Base-by-base conservation (phyloP, 2,888 invertebrate genomes). In the Drosophila leonis region DNA sequence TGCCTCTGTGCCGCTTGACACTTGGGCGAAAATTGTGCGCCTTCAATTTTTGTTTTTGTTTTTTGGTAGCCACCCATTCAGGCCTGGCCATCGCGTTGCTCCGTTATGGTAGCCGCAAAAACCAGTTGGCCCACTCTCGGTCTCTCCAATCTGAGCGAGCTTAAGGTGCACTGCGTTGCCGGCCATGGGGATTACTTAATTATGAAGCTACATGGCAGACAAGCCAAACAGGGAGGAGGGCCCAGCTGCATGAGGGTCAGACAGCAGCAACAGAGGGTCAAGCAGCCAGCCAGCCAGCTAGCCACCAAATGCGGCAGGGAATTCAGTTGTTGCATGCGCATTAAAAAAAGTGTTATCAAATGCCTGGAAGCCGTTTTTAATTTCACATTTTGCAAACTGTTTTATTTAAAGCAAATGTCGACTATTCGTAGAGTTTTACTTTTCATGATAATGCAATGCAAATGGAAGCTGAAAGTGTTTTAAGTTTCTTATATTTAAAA, bases 161-260 rank as follows among this genome's bases (percentile, higher is more conserved):
- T 84, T 80, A 75, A 86, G 80, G 82, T 82, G 84, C 80, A 71
- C 56, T 67, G 81, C 83, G 70, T 75, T 78, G 75, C 67, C 67
- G 63, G 61, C 79, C 61, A 57, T 49, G 78, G 79, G 82, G 87
- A 87, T 86, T 86, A 86, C 86, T 86, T 87, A 86, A 86, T 86
- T 86, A 87, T 87, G 85, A 72, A 82, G 73, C 69, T 71, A 57
- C 70, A 75, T 55, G 76, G 57, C 72, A 62, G 66, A 39, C 61
- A 68, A 20, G 61, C 44, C 66, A 56, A 51, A 62, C 73, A 68
- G 55, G 42, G 57, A 27, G 55, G 15, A 56, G 33, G 44, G 15
- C n/a, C n/a, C n/a, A n/a, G 24, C 37, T 37, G 52, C 24, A 37
- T 9, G 52, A 24, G 52, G 37, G 52, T 52, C 37, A 46, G 39